Percentiles rank a stretch among this genome's conserved stretches.
phyloP scores from a whole-genome alignment of 2,888 invertebrate species.

The Mellilla xanthometata region DNA sequence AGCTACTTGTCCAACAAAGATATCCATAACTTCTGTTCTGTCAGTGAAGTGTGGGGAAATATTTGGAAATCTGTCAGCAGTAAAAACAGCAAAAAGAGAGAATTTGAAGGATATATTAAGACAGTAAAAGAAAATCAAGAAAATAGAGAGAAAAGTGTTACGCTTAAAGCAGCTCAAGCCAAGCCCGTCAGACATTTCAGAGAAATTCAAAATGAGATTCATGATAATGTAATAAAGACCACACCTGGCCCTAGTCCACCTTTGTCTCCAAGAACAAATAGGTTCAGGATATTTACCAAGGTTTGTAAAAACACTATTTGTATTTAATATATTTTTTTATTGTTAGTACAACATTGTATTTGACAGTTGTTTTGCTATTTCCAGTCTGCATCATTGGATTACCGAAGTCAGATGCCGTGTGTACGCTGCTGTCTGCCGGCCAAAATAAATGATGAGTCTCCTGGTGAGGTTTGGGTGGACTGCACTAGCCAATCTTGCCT shows the following conservation, averaged over 20 bases:
- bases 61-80: constrained; percentile 57
- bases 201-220: constrained; percentile 62
- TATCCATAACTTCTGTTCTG: constrained; percentile 62
- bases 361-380: constrained; percentile 32
- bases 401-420: constrained; percentile 63
- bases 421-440: constrained; percentile 68
- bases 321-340: background rate
- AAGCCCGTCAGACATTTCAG: constrained; percentile 47
- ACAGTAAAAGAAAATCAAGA: constrained; percentile 64
- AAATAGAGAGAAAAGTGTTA: constrained; percentile 45
- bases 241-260: constrained; percentile 52
- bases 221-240: constrained; percentile 35
- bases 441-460: constrained; percentile 63
- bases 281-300: constrained; percentile 66
- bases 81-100: constrained; percentile 49
- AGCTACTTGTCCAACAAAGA: constrained; percentile 63
- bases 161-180: constrained; percentile 36
- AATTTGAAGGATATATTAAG: constrained; percentile 50
- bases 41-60: constrained; percentile 62
- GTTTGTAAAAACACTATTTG: constrained; percentile 36
- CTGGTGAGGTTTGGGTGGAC: constrained; percentile 79
- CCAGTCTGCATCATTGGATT: constrained; percentile 67
- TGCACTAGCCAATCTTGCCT: constrained; percentile 75
- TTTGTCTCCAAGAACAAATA: constrained; percentile 64
- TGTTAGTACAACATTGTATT: constrained; percentile 1